phyloP scores from a whole-genome alignment of 2,888 invertebrate species.

The Orthosia gracilis region DNA sequence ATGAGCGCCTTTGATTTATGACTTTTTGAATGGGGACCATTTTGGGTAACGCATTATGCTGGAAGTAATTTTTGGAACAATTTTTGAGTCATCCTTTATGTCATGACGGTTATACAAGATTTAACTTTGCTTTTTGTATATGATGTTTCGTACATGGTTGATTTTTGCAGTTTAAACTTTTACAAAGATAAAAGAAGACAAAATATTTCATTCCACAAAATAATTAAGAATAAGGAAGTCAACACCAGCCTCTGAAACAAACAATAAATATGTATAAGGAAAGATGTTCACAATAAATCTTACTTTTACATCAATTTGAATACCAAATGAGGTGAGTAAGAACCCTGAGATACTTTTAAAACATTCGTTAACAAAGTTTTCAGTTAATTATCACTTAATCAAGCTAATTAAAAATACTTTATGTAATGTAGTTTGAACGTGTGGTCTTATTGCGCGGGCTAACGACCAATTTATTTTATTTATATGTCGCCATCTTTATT shows the following conservation, averaged over 20 bases:
- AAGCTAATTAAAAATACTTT: conserved; percentile 69
- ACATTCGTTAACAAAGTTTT: conserved; percentile 68
- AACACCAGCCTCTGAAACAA: conserved; percentile 14
- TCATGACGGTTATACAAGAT: not conserved
- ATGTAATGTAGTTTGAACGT: conserved; percentile 60
- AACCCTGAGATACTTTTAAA: conserved; percentile 62
- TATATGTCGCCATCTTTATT: conserved; percentile 41
- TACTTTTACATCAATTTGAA: conserved; percentile 63
- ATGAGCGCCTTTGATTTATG: conserved; percentile 68
- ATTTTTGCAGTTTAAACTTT: too few species aligned
- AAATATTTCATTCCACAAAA: conserved; percentile 8
- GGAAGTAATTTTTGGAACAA: conserved; percentile 13
- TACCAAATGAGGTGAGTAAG: conserved; percentile 54
- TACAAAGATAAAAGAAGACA: not conserved
- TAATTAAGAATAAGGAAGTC: conserved; percentile 19
- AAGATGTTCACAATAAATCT: conserved; percentile 57
- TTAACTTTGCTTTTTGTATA: not conserved
- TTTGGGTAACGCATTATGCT: conserved; percentile 42
- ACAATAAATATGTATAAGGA: conserved; percentile 56
- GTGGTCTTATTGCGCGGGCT: conserved; percentile 57
- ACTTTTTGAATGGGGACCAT: conserved; percentile 55
- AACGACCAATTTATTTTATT: conserved; percentile 52
- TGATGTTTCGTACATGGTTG: not conserved
- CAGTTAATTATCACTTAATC: conserved; percentile 73
- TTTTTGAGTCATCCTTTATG: not conserved